Evolutionary conservation across 2,797 vertebrate genomes (phyloP).

Genomic region (Monodelphis domestica): DNA sequence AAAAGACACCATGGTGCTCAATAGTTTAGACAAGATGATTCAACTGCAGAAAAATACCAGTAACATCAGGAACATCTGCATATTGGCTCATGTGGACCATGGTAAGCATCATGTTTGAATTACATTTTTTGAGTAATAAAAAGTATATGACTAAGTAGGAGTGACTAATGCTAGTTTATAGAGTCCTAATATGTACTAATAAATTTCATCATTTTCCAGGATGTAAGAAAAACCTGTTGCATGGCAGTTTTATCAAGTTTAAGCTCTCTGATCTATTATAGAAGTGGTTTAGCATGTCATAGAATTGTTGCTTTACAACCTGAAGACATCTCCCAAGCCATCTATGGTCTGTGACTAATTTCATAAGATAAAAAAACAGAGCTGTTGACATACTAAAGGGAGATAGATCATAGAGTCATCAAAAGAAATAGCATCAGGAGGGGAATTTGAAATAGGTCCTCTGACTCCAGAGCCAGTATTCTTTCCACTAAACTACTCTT

Average conservation of each 20-base stretch:
- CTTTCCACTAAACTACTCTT: neutral
- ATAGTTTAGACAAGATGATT: conserved; percentile 88
- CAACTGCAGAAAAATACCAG: conserved; percentile 90
- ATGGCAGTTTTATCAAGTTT: neutral
- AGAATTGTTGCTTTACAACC: neutral
- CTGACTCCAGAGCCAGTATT: neutral
- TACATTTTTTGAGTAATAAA: neutral
- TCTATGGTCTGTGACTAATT: neutral
- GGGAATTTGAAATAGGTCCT: neutral
- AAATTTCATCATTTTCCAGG: neutral
- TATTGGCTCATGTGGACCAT: conserved; percentile 96
- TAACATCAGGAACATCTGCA: conserved; percentile 94
- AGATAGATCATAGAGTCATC: neutral
- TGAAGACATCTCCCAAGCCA: neutral
- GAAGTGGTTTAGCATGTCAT: neutral
- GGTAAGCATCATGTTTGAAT: conserved; percentile 84
- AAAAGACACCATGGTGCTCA: conserved; percentile 86
- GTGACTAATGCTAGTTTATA: neutral
- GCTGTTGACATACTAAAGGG: neutral
- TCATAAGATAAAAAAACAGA: neutral
- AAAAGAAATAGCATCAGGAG: neutral
- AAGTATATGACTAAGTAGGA: neutral
- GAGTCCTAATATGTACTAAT: neutral
- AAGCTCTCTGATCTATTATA: neutral
- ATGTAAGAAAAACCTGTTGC: neutral